Percentiles rank a stretch among this genome's conserved stretches.
Conservation (phyloP, 2,888 invertebrate genomes). For the Ectobius pallidus region DNA sequence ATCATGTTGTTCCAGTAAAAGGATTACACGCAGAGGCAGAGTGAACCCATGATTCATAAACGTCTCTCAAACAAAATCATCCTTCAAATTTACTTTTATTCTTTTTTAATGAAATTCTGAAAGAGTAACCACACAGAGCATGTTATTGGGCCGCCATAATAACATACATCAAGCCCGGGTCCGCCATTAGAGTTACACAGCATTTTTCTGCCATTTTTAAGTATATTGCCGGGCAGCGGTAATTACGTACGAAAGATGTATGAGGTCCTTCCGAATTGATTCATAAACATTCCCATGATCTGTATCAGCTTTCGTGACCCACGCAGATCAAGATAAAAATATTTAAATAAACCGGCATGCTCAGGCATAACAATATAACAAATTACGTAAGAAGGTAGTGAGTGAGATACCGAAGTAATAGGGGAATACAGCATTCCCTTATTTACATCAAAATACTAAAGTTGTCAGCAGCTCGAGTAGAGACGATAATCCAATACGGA, state of each 20-base stretch:
- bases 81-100: too few relatives aligned
- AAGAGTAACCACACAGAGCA: not conserved
- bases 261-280: not conserved
- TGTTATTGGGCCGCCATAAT: not conserved
- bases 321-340: not conserved
- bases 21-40: too few relatives aligned
- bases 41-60: too few relatives aligned
- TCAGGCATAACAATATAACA: too few relatives aligned
- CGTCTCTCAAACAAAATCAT: not conserved
- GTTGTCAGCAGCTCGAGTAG: too few relatives aligned
- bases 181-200: not conserved
- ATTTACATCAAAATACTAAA: too few relatives aligned
- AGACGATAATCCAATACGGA: too few relatives aligned
- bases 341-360: too few relatives aligned
- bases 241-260: slow-evolving; percentile 1
- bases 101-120: not conserved
- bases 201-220: not conserved
- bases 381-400: too few relatives aligned
- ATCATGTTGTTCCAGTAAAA: too few relatives aligned
- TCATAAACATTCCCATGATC: not conserved
- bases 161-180: slow-evolving; percentile 1
- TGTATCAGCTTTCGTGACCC: not conserved
- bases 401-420: too few relatives aligned
- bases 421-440: too few relatives aligned
- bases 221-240: not conserved